These are phyloP conservation scores for Spondyliosoma cantharus DNA, from an alignment of 2,797 vertebrate genomes.

Conservation along the genomic window DNA sequence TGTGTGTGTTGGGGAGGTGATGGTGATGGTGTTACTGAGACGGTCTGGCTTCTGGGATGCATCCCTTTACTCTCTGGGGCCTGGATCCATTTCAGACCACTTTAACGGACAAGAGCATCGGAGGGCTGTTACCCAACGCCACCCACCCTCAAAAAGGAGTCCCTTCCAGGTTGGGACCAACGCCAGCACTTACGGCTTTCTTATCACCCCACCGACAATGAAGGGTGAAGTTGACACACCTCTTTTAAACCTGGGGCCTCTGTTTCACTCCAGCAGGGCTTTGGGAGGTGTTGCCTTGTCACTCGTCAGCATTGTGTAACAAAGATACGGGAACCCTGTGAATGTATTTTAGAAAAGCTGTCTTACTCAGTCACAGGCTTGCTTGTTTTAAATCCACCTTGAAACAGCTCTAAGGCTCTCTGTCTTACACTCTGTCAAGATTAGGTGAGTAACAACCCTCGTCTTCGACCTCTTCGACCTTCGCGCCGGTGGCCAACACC, in stretches of 20 bases:
- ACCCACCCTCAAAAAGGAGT: constrained; percentile 30
- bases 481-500: constrained; percentile 56
- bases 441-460: constrained; percentile 73
- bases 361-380: constrained; percentile 33
- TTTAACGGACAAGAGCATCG: constrained; percentile 56
- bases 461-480: constrained; percentile 73
- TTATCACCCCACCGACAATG: constrained; percentile 58
- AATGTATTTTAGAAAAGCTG: constrained; percentile 28
- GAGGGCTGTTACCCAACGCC: constrained; percentile 30
- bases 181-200: constrained; percentile 45
- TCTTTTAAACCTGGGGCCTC: constrained; percentile 40
- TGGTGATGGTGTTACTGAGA: constrained; percentile 42
- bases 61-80: constrained; percentile 58
- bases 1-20: constrained; percentile 18
- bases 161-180: constrained; percentile 39
- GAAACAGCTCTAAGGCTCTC: constrained; percentile 44
- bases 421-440: constrained; percentile 65
- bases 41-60: constrained; percentile 66
- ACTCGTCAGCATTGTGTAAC: constrained; percentile 31
- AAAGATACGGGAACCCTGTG: constrained; percentile 15
- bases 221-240: constrained; percentile 51
- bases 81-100: constrained; percentile 63
- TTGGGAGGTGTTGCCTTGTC: constrained; percentile 45
- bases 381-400: constrained; percentile 59
- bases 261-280: constrained; percentile 41